Conservation (phyloP, 1,140 invertebrate genomes). For the Hyles euphorbiae region DNA sequence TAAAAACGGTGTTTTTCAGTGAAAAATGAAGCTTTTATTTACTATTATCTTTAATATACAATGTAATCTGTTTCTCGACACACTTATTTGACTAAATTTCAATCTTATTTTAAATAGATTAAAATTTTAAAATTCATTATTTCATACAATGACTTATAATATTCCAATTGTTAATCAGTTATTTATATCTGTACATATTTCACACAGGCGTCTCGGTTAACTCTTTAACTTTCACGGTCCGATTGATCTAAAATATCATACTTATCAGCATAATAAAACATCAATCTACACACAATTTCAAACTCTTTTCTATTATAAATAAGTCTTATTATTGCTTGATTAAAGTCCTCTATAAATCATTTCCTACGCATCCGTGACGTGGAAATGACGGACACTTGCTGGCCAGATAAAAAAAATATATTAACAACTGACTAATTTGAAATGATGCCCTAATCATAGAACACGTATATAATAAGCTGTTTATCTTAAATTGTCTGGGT, state of each 20-base stretch:
- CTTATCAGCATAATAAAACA: slow-evolving; percentile 37
- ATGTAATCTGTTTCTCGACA: background rate
- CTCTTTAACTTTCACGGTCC: slow-evolving; percentile 35
- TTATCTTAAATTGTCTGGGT: slow-evolving; percentile 47
- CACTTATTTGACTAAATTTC: slow-evolving; percentile 1
- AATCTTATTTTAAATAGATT: too few relatives aligned
- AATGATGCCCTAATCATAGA: slow-evolving; percentile 37
- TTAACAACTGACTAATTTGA: slow-evolving; percentile 33
- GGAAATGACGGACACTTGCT: slow-evolving; percentile 33
- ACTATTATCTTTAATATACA: too few relatives aligned
- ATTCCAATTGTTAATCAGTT: too few relatives aligned
- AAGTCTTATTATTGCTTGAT: slow-evolving; percentile 30
- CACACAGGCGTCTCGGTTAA: slow-evolving; percentile 3
- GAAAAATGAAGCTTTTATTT: too few relatives aligned
- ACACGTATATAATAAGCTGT: slow-evolving; percentile 42
- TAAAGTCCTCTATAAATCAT: slow-evolving; percentile 35
- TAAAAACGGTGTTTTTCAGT: too few relatives aligned
- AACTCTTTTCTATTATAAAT: slow-evolving; percentile 26
- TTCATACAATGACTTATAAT: too few relatives aligned
- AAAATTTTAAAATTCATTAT: too few relatives aligned
- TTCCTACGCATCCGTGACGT: slow-evolving; percentile 40
- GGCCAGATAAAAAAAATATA: slow-evolving; percentile 30
- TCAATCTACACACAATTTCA: slow-evolving; percentile 27
- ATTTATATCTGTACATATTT: background rate
- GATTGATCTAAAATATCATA: slow-evolving; percentile 31